Percentiles rank a stretch among this genome's conserved stretches.
phyloP scores from a whole-genome alignment of 2,113 vertebrate genomes.

The Hippocampus abdominalis region DNA sequence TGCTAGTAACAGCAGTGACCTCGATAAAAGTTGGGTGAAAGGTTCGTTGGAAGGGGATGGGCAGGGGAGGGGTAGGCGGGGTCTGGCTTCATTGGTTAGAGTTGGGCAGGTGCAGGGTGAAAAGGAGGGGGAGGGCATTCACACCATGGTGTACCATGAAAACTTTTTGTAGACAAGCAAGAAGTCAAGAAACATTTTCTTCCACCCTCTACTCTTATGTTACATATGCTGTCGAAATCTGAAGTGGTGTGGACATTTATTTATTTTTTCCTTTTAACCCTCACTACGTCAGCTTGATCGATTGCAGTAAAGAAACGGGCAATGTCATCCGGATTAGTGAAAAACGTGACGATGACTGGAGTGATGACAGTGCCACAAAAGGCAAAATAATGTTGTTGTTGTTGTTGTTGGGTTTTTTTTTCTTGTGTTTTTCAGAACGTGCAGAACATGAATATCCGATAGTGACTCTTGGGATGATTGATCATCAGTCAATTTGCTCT shows the following conservation, averaged over 20 bases:
- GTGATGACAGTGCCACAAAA: conserved; percentile 59
- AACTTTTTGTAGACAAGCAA: conserved; percentile 60
- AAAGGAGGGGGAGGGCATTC: conserved; percentile 43
- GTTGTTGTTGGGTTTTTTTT: conserved; percentile 20
- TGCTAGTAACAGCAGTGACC: conserved; percentile 49
- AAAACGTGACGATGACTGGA: conserved; percentile 62
- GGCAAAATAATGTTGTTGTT: conserved; percentile 25
- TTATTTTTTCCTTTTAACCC: conserved; percentile 7
- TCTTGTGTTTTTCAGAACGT: conserved; percentile 5
- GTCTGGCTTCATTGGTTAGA: conserved; percentile 28
- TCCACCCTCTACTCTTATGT: conserved; percentile 73
- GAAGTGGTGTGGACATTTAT: conserved; percentile 14
- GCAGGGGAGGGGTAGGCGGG: conserved; percentile 30
- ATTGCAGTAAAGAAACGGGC: conserved; percentile 54
- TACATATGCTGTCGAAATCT: conserved; percentile 26
- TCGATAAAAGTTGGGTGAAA: conserved; percentile 52
- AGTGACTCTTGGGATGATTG: conserved; percentile 49
- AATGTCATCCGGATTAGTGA: conserved; percentile 59
- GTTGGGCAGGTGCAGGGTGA: conserved; percentile 40
- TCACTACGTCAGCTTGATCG: conserved; percentile 55
- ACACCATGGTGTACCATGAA: conserved; percentile 62
- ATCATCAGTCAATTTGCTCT: conserved; percentile 63
- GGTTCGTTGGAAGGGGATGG: conserved; percentile 37
- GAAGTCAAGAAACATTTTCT: conserved; percentile 81
- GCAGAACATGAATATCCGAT: conserved; percentile 44